phyloP scores from a whole-genome alignment of 2,797 vertebrate species.

The Coluber constrictor region DNA sequence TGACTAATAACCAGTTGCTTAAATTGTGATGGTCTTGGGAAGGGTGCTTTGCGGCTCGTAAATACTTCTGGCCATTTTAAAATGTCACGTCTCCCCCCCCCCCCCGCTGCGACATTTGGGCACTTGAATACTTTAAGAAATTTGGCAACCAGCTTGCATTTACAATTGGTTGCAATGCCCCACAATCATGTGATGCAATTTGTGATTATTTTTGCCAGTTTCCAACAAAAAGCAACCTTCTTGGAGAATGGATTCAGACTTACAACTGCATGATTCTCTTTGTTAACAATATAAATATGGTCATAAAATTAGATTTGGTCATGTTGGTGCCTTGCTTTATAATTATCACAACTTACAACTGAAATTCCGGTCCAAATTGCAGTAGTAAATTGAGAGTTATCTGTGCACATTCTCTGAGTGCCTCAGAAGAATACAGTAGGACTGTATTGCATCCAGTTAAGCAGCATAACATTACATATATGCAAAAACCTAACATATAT shows the following conservation, averaged over 20 bases:
- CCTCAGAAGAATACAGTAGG: not conserved
- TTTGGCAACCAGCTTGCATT: not conserved
- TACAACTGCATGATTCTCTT: not conserved
- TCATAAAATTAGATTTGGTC: not conserved
- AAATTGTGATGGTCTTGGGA: not conserved
- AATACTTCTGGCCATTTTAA: not conserved
- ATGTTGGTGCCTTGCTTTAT: not conserved
- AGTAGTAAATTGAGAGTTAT: not conserved
- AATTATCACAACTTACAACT: not conserved
- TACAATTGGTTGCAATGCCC: not conserved
- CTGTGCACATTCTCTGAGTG: not conserved
- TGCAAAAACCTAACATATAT: not conserved
- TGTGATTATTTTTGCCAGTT: not conserved
- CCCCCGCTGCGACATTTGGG: not conserved
- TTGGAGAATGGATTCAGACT: not conserved
- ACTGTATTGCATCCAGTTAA: not conserved
- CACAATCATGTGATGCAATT: not conserved
- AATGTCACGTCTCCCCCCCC: fast-evolving
- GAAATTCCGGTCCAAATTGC: not conserved
- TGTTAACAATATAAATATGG: not conserved
- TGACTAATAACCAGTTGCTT: not conserved
- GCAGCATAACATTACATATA: not conserved
- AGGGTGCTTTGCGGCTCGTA: not conserved
- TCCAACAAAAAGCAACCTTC: not conserved
- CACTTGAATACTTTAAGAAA: not conserved